phyloP scores from a whole-genome alignment of 2,888 invertebrate genomes.

The Stegophylla sp. region DNA sequence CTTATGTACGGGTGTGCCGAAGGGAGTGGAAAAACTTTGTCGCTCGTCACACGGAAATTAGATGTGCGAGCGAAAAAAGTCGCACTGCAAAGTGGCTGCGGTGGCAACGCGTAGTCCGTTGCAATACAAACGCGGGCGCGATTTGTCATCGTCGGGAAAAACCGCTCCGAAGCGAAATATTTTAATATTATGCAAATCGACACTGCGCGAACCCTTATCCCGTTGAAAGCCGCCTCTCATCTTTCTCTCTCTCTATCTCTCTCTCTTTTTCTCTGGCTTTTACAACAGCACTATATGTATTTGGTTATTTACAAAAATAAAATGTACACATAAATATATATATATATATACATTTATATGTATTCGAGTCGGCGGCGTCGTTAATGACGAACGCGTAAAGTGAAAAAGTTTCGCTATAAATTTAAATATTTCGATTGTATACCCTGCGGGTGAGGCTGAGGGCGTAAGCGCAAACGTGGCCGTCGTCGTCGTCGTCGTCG shows the following conservation, averaged over 20 bases:
- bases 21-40: constrained; percentile 6
- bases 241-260: background rate
- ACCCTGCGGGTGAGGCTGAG: background rate
- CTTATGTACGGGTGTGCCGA: background rate
- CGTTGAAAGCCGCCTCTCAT: background rate
- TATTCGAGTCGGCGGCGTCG: background rate
- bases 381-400: constrained; percentile 39
- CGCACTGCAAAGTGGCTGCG: background rate
- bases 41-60: constrained; percentile 9
- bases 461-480: background rate
- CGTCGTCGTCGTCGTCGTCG: too few relatives aligned
- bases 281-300: background rate
- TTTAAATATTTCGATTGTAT: constrained; percentile 39
- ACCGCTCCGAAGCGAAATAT: constrained; percentile 32
- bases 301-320: constrained; percentile 27
- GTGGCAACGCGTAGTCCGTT: background rate
- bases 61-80: background rate
- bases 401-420: constrained; percentile 31
- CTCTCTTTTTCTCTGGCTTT: constrained; percentile 1
- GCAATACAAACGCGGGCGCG: constrained; percentile 22
- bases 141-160: constrained; percentile 12
- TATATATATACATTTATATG: too few relatives aligned
- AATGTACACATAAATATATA: constrained; percentile 17
- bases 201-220: constrained; percentile 14
- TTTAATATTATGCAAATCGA: constrained; percentile 36